phyloP scores from a whole-genome alignment of 2,113 vertebrate species.

The Neoarius graeffei region DNA sequence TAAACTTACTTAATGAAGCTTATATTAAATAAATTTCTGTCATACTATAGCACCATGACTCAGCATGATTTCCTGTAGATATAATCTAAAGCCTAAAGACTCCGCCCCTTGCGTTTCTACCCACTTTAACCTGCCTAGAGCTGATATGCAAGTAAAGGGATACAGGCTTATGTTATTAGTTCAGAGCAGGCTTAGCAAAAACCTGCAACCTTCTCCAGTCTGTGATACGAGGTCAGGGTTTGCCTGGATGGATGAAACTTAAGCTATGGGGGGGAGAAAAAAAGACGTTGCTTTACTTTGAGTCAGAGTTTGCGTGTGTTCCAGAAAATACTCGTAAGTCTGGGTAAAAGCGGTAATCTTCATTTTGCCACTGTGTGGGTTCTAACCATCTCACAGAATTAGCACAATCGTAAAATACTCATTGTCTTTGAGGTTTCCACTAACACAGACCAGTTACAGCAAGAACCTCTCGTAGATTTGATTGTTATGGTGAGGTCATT shows the following conservation, averaged over 20 bases:
- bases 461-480: not conserved
- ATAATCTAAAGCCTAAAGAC: not conserved
- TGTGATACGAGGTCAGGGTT: not conserved
- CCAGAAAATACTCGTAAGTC: slow-evolving; percentile 1
- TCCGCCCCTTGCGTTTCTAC: not conserved
- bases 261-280: too few species aligned
- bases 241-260: too few species aligned
- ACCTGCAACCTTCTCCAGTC: not conserved
- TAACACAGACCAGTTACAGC: slow-evolving; percentile 9
- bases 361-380: not conserved
- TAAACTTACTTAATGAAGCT: not conserved
- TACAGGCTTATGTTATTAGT: not conserved
- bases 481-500: not conserved
- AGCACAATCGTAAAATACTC: not conserved
- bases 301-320: not conserved
- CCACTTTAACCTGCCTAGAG: not conserved
- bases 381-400: not conserved
- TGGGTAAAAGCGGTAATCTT: not conserved
- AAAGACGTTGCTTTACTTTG: not conserved
- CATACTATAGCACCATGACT: not conserved
- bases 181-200: not conserved
- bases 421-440: not conserved
- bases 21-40: not conserved
- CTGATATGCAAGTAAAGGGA: too few species aligned
- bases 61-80: not conserved